Conservation (phyloP, 2,113 vertebrate species). For the Galeopterus variegatus region DNA sequence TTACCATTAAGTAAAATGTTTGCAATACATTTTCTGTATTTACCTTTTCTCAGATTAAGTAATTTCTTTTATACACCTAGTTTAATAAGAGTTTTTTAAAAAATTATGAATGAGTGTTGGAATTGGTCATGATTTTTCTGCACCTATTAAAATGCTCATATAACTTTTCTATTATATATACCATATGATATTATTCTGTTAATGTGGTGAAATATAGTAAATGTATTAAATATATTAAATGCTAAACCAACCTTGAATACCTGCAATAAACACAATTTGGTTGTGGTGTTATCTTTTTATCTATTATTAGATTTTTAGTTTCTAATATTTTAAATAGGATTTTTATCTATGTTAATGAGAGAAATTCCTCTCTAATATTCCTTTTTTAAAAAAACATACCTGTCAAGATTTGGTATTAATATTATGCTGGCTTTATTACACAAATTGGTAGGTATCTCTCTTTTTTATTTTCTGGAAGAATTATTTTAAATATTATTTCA, state of each 20-base stretch:
- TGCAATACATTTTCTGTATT: background rate
- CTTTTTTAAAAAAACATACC: background rate
- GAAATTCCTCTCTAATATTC: background rate
- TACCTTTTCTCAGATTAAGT: conserved; percentile 30
- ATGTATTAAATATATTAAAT: background rate
- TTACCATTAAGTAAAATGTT: background rate
- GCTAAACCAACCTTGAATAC: background rate
- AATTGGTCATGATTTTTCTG: conserved; percentile 56
- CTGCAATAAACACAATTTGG: background rate
- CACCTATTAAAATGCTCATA: background rate
- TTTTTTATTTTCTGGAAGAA: background rate
- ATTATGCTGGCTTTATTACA: background rate
- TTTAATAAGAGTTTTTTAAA: background rate
- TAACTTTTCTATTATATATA: background rate
- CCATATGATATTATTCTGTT: background rate
- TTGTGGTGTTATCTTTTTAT: conserved; percentile 3
- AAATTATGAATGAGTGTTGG: background rate
- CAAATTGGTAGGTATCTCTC: background rate
- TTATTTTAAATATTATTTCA: conserved; percentile 50
- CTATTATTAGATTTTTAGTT: background rate
- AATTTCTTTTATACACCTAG: background rate
- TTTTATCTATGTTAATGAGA: background rate
- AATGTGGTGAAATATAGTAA: background rate
- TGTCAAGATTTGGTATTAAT: conserved; percentile 4
- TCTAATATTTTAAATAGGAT: conserved; percentile 32